Conservation (phyloP, 2,113 vertebrate species). For the Ranitomeya imitator region DNA sequence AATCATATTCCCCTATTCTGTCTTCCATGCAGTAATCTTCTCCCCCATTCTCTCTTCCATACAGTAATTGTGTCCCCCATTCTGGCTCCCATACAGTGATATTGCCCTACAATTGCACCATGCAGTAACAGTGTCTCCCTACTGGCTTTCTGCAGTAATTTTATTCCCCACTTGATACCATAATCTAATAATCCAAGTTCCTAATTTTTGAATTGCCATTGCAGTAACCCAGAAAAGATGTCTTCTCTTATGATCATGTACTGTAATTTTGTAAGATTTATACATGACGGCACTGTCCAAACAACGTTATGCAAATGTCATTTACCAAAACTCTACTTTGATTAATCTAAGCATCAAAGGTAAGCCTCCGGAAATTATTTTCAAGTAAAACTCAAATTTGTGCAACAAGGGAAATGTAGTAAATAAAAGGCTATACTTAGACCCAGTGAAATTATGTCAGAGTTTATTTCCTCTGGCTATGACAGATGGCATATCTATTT, state of each 20-base stretch:
- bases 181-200: no score
- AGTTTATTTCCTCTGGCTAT: constrained; percentile 43
- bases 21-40: no score
- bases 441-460: constrained; percentile 37
- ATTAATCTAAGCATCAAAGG: not conserved
- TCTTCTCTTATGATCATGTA: not conserved
- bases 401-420: constrained; percentile 18
- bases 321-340: not conserved
- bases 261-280: not conserved
- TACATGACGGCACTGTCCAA: not conserved
- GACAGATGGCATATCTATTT: constrained; percentile 56
- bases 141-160: no score
- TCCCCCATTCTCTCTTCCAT: no score
- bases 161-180: no score
- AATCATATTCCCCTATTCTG: no score
- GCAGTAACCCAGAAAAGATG: not conserved
- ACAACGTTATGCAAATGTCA: not conserved
- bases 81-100: no score
- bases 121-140: no score
- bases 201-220: not conserved
- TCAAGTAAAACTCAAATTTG: constrained; percentile 10
- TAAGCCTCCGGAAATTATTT: constrained; percentile 2
- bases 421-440: constrained; percentile 56
- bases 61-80: no score
- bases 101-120: no score